phyloP scores from a whole-genome alignment of 2,113 vertebrate species.

The Entomyzon cyanotis region DNA sequence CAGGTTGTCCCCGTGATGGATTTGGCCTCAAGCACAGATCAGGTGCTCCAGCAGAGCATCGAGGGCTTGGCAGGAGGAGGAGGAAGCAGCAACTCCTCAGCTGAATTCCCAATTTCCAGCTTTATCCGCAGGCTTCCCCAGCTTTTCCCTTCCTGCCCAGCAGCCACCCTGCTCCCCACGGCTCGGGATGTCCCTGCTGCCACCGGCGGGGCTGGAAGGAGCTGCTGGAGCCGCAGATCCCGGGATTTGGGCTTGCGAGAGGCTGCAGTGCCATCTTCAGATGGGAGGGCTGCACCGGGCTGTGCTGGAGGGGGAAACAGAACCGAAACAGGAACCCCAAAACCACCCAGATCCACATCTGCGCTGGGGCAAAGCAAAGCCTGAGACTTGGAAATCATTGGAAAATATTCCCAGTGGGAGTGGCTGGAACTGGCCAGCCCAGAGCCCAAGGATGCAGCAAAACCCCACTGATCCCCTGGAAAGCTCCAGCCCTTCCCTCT shows the following conservation, averaged over 20 bases:
- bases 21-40: rapidly evolving
- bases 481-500: not conserved
- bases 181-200: not conserved
- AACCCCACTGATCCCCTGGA: not conserved
- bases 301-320: rapidly evolving
- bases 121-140: not conserved
- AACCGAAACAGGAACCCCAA: not conserved
- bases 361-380: not conserved
- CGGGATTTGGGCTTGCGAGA: not conserved
- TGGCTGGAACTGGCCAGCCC: not conserved
- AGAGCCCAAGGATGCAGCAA: not conserved
- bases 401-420: not conserved
- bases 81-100: not conserved
- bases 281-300: not conserved
- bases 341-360: not conserved
- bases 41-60: not conserved
- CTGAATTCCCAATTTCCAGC: not conserved
- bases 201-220: not conserved
- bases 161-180: rapidly evolving
- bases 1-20: not conserved
- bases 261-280: conserved; percentile 68
- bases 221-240: not conserved
- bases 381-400: no score
- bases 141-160: not conserved
- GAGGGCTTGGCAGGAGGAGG: not conserved